phyloP scores from a whole-genome alignment of 2,797 vertebrate genomes.

The Coendou prehensilis region DNA sequence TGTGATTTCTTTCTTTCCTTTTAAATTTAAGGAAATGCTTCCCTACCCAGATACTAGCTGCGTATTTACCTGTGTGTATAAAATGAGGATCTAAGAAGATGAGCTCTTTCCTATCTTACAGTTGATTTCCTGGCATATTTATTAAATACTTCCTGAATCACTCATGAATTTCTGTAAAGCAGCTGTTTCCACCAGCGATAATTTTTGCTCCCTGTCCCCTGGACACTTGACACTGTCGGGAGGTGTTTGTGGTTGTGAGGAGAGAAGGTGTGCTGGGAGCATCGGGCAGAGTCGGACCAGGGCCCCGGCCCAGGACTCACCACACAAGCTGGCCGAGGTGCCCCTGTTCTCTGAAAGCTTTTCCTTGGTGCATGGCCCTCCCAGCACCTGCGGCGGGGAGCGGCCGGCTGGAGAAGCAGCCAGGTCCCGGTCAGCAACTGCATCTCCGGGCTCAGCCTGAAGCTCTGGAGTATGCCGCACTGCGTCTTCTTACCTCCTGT shows the following conservation, averaged over 20 bases:
- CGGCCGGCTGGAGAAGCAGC: background rate
- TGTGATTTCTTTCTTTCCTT: background rate
- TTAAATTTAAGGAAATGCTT: background rate
- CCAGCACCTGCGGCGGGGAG: background rate
- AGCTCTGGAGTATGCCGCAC: background rate
- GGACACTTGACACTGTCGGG: background rate
- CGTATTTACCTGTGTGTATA: background rate
- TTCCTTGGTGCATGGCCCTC: background rate
- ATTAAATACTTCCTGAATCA: background rate
- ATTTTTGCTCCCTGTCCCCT: background rate
- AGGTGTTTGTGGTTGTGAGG: background rate
- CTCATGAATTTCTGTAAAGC: conserved; percentile 24
- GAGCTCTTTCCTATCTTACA: background rate
- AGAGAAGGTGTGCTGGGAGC: background rate
- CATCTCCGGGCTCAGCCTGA: background rate
- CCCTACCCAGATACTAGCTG: background rate
- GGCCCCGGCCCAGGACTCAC: background rate
- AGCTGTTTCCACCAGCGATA: background rate
- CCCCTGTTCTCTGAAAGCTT: background rate
- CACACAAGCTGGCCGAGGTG: background rate
- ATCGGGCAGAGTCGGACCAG: background rate
- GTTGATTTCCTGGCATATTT: background rate
- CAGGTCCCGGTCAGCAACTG: background rate
- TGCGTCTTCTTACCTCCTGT: background rate
- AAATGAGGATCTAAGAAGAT: background rate